Percentiles rank a stretch among this genome's conserved stretches.
These are phyloP conservation scores for Alectura lathami DNA, from an alignment of 2,113 vertebrate genomes.

Conservation along the genomic window DNA sequence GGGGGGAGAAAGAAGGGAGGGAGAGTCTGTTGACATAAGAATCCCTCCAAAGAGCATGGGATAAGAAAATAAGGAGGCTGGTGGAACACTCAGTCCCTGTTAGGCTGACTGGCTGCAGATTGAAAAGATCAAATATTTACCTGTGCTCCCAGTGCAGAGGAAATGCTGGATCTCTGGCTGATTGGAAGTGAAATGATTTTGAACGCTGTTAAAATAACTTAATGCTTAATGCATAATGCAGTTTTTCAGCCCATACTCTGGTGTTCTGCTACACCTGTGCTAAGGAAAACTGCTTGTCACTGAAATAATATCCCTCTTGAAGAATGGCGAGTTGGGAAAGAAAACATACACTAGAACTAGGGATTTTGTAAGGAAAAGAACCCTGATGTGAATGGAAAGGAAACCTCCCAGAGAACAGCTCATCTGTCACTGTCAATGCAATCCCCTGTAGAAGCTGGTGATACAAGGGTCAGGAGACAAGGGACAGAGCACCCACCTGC, in stretches of 20 bases:
- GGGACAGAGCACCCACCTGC: not conserved
- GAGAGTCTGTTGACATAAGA: constrained; percentile 37
- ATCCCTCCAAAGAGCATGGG: constrained; percentile 38
- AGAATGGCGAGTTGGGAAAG: not conserved
- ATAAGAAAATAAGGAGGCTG: constrained; percentile 52
- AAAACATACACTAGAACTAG: not conserved
- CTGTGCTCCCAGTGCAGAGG: constrained; percentile 17
- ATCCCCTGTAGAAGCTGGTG: not conserved
- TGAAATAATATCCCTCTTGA: not conserved
- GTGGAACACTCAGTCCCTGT: constrained; percentile 47
- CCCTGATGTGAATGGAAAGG: not conserved
- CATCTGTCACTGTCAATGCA: not conserved
- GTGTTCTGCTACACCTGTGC: not conserved
- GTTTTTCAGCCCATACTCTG: not conserved
- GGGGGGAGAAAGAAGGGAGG: not conserved
- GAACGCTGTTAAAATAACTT: constrained; percentile 32
- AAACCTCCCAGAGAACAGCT: not conserved
- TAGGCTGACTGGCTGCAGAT: constrained; percentile 29
- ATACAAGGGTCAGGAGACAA: not conserved
- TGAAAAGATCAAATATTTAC: constrained; percentile 65
- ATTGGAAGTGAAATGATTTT: constrained; percentile 21
- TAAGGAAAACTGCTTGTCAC: constrained; percentile 18
- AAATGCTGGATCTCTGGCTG: constrained; percentile 37
- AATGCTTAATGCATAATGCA: constrained; percentile 47
- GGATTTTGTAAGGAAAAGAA: not conserved